phyloP scores from a whole-genome alignment of 2,797 vertebrate species.

The Arnoldichthys spilopterus region DNA sequence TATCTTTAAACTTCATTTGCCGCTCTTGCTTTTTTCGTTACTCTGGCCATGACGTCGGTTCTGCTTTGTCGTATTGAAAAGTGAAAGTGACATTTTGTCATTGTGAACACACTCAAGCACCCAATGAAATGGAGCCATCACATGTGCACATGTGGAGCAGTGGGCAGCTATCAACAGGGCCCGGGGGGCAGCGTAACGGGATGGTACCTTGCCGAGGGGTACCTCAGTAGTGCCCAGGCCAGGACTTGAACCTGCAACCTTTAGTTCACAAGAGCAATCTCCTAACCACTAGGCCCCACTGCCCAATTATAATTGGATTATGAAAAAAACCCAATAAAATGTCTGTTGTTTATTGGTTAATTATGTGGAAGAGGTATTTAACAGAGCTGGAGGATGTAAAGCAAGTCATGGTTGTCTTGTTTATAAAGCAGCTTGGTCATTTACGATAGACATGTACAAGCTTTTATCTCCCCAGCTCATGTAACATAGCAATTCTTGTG shows the following conservation, averaged over 20 bases:
- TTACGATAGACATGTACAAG: background rate
- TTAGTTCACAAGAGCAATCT: too few species aligned
- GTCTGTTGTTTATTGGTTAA: background rate
- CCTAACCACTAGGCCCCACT: too few species aligned
- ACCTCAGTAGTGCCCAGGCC: too few species aligned
- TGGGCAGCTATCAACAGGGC: too few species aligned
- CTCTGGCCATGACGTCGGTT: background rate
- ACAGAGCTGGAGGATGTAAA: background rate
- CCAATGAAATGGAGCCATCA: too few species aligned
- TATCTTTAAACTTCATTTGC: conserved; percentile 2
- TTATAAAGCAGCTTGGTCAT: background rate
- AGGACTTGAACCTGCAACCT: too few species aligned
- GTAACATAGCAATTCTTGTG: background rate
- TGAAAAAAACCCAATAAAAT: background rate
- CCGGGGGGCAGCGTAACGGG: too few species aligned
- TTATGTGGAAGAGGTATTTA: background rate
- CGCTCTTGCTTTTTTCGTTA: conserved; percentile 1
- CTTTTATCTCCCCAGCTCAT: background rate
- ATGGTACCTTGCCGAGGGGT: too few species aligned
- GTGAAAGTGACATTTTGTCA: too few species aligned
- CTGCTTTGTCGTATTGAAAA: background rate
- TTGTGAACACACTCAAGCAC: too few species aligned
- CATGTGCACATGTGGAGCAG: too few species aligned
- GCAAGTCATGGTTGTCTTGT: background rate
- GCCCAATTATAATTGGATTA: background rate